Evolutionary conservation across 2,888 invertebrate species (phyloP), one percentile per base, ranked within the genome.

Genomic region (Oxytorus armatus): DNA sequence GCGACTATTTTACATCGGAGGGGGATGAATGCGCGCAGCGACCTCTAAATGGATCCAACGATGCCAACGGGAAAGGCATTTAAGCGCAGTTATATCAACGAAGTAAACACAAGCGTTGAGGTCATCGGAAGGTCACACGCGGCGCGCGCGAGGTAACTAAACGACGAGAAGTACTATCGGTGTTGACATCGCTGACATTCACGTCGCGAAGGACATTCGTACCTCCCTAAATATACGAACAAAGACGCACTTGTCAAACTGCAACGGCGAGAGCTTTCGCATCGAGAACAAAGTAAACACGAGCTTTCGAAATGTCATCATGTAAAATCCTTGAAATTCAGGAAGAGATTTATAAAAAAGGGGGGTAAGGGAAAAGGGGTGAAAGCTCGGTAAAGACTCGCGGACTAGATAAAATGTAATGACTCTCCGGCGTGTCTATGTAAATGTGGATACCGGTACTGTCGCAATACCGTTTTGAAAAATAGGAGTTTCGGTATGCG

Each of bases 401-500:
- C 10, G 29, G 3, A 36, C 36, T 36, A 10, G 8, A 33, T 29
- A 49, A 63, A 63, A 63, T 44, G 42, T 63, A 66, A n/a, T n/a
- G n/a, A n/a, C n/a, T 36, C 23, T 18, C 33, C 36, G n/a, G 3
- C 66, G n/a, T 21, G 14, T 3, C 39, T 42, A 23, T 59, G 59
- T 10, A 59, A 21, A 36, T 36, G 36, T 7, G n/a, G n/a, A n/a
- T n/a, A n/a, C n/a, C n/a, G n/a, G n/a, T n/a, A n/a, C n/a, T n/a
- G n/a, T n/a, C n/a, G n/a, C n/a, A n/a, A n/a, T n/a, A n/a, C n/a
- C n/a, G n/a, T n/a, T n/a, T n/a, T 29, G 18, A 11, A 61, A 53
- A 70, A 72, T 68, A 18, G 61, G 10, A 42, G 39, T 73, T 68
- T 18, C 14, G 21, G 36, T 77, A 68, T 73, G 68, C 55, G 49